These are phyloP conservation scores for Ceratina japonica DNA, from an alignment of 1,140 invertebrate genomes.

Conservation along the genomic window DNA sequence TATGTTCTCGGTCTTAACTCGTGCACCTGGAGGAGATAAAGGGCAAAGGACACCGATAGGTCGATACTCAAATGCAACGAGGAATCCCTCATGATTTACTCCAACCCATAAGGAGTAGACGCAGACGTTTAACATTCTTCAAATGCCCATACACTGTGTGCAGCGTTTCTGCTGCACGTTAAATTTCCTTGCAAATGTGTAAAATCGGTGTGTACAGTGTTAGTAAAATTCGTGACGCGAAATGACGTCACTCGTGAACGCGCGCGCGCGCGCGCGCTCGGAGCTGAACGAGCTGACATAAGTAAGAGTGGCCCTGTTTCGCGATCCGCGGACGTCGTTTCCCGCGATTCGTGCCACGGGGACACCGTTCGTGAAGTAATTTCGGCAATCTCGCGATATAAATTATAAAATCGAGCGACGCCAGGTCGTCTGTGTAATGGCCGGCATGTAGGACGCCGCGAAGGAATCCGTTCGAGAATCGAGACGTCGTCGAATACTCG, in stretches of 20 bases:
- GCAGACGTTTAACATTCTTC: too few relatives aligned
- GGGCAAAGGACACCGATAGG: slow-evolving; percentile 6
- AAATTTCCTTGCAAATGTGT: too few relatives aligned
- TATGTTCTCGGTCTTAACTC: slow-evolving; percentile 42
- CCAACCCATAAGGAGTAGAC: too few relatives aligned
- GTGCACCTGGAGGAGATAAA: slow-evolving; percentile 28
- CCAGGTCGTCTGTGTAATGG: slow-evolving; percentile 34
- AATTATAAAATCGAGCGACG: slow-evolving; percentile 43
- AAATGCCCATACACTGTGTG: too few relatives aligned
- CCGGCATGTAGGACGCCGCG: slow-evolving; percentile 13
- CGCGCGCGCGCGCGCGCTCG: not conserved
- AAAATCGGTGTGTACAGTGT: not conserved
- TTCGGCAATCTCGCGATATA: slow-evolving; percentile 34
- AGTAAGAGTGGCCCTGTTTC: slow-evolving; percentile 24
- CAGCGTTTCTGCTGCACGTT: too few relatives aligned
- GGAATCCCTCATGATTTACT: not conserved
- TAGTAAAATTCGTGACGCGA: slow-evolving; percentile 11
- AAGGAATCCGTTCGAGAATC: slow-evolving; percentile 17
- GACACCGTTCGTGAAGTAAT: slow-evolving; percentile 14
- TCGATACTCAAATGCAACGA: not conserved
- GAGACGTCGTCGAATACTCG: not conserved
- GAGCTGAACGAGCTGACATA: not conserved
- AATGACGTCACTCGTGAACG: slow-evolving; percentile 28
- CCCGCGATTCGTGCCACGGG: slow-evolving; percentile 32
- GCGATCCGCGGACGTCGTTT: slow-evolving; percentile 21